Percentiles rank a stretch among this genome's conserved stretches.
phyloP scores from a whole-genome alignment of 2,888 invertebrate genomes.

The Hedya salicella region DNA sequence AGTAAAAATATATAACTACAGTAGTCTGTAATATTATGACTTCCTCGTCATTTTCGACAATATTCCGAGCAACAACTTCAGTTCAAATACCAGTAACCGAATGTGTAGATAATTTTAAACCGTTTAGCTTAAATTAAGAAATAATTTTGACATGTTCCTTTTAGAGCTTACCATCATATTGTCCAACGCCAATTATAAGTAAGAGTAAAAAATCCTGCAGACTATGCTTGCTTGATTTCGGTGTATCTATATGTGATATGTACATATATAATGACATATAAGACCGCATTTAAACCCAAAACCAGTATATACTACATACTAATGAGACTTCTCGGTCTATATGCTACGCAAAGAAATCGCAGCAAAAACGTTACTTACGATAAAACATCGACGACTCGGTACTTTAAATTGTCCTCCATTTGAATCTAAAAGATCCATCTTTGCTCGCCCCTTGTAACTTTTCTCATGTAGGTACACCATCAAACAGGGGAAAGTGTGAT shows the following conservation, averaged over 20 bases:
- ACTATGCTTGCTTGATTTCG: not conserved
- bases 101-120: no score
- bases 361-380: not conserved
- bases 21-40: no score
- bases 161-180: not conserved
- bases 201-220: not conserved
- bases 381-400: not conserved
- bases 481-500: no score
- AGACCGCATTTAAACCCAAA: not conserved
- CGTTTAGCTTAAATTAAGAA: no score
- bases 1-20: no score
- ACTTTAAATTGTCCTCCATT: no score
- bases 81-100: no score
- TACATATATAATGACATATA: conserved; percentile 1
- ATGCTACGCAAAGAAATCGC: not conserved
- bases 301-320: not conserved
- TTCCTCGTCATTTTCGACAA: no score
- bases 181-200: not conserved
- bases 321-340: not conserved
- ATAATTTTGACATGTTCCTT: not conserved
- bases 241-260: conserved; percentile 2
- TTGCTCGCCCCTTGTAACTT: no score
- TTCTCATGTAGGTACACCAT: no score
- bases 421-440: no score
- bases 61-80: no score